phyloP scores from a whole-genome alignment of 2,113 vertebrate species.

The Brevimyrus niger region DNA sequence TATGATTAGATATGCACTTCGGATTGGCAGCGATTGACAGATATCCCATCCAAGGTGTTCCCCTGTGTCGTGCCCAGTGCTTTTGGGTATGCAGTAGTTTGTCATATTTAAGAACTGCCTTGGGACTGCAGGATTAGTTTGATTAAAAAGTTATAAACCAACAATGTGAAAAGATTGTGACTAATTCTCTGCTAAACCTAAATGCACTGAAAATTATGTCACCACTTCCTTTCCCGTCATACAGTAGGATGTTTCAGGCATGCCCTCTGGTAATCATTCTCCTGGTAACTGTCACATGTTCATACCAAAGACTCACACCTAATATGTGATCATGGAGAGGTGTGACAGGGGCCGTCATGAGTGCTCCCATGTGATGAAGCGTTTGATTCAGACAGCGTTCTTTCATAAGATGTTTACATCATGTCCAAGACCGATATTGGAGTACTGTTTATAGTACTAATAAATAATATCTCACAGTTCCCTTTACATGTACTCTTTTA shows the following conservation, averaged over 20 bases:
- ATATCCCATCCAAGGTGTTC: neutral
- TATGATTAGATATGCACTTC: neutral
- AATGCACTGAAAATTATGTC: neutral
- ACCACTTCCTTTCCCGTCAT: neutral
- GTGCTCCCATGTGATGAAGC: neutral
- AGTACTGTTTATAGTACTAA: neutral
- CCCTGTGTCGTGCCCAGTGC: neutral
- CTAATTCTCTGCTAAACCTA: neutral
- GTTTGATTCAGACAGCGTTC: neutral
- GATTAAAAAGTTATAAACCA: neutral
- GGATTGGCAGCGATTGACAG: neutral
- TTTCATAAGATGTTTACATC: neutral
- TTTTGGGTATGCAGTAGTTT: neutral
- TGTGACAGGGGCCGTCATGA: neutral
- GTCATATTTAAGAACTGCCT: neutral
- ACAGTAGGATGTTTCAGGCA: neutral
- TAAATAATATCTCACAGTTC: neutral
- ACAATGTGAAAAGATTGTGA: neutral
- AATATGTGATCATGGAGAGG: neutral
- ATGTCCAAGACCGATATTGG: neutral
- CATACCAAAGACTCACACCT: neutral
- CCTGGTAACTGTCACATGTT: neutral
- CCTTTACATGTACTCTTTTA: neutral
- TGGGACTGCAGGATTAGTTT: neutral
- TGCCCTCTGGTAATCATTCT: neutral